A percentile compares a stretch with the other conserved stretches of the same genome.
Conservation (phyloP, 2,797 vertebrate genomes). For the Hirundo rustica region DNA sequence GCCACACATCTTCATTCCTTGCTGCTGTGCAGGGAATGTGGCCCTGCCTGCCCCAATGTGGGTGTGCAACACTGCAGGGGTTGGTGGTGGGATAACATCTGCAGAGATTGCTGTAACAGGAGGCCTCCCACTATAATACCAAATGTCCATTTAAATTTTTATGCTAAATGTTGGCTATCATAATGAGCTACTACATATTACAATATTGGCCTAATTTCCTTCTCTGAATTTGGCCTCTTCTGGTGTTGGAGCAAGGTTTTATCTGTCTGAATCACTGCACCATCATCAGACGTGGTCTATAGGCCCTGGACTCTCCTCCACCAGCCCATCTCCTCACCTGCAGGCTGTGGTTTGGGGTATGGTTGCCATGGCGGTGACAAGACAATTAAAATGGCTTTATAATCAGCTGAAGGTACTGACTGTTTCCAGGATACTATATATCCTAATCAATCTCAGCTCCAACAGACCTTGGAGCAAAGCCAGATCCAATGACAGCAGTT, state of each 20-base stretch:
- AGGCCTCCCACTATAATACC: neutral
- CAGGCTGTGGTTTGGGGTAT: neutral
- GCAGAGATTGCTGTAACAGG: neutral
- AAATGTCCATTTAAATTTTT: neutral
- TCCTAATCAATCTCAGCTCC: constrained; percentile 51
- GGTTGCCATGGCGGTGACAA: constrained; percentile 37
- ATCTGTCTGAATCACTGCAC: neutral
- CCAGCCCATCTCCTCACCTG: neutral
- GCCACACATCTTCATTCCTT: neutral
- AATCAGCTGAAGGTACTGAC: constrained; percentile 19
- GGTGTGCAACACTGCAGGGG: neutral
- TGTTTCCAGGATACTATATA: constrained; percentile 61
- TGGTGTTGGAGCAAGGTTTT: neutral
- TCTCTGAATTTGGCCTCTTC: neutral
- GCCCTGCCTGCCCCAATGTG: neutral
- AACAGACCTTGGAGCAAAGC: constrained; percentile 26
- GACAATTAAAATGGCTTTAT: constrained; percentile 43
- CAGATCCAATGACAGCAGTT: constrained; percentile 19
- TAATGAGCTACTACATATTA: neutral
- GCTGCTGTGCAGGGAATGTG: rapidly evolving
- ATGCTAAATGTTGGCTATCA: neutral
- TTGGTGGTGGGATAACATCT: neutral
- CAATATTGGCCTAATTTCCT: neutral
- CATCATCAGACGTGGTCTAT: neutral
- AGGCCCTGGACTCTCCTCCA: neutral